Percentiles rank a stretch among this genome's conserved stretches.
Evolutionary conservation across 1,140 invertebrate genomes (phyloP).

Genomic region (Whitmania pigra): DNA sequence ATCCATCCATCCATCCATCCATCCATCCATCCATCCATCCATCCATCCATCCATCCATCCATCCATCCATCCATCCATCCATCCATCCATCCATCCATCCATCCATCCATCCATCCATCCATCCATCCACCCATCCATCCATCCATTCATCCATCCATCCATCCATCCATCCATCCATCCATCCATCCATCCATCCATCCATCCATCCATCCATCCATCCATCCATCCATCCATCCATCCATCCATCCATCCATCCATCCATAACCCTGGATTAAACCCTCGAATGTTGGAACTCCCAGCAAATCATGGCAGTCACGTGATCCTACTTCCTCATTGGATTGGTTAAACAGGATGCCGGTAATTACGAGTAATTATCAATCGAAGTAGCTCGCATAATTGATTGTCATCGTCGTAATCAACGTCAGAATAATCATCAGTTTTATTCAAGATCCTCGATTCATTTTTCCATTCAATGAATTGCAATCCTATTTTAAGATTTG

Average conservation of each 20-base stretch:
- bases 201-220: constrained; percentile 10
- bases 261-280: background rate
- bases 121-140: constrained; percentile 14
- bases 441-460: too few relatives aligned
- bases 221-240: constrained; percentile 13
- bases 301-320: too few relatives aligned
- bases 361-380: too few relatives aligned
- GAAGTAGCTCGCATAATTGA: too few relatives aligned
- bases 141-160: constrained; percentile 10
- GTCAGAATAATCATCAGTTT: too few relatives aligned
- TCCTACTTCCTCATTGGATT: too few relatives aligned
- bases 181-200: constrained; percentile 1
- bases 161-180: constrained; percentile 7
- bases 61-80: constrained; percentile 11
- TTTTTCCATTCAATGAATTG: too few relatives aligned
- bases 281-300: too few relatives aligned
- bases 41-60: constrained; percentile 11
- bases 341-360: too few relatives aligned
- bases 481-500: too few relatives aligned
- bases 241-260: constrained; percentile 11
- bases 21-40: constrained; percentile 13
- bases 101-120: constrained; percentile 3
- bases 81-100: background rate
- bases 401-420: too few relatives aligned
- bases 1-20: constrained; percentile 10